phyloP scores from a whole-genome alignment of 1,140 invertebrate genomes.

The Drosophila parvula region DNA sequence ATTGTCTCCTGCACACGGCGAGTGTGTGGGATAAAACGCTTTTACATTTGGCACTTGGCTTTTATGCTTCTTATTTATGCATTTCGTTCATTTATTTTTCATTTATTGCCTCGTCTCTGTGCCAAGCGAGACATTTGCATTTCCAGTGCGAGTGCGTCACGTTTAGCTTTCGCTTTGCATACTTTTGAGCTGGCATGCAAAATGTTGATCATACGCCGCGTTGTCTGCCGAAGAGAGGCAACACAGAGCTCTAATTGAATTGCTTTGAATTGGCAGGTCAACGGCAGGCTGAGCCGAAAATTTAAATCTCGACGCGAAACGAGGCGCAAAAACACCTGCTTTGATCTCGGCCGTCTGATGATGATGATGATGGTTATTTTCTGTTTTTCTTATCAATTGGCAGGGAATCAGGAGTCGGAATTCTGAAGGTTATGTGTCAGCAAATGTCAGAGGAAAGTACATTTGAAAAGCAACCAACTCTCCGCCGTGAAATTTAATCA shows the following conservation, averaged over 20 bases:
- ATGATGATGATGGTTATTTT: slow-evolving; percentile 17
- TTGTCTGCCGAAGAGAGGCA: slow-evolving; percentile 11
- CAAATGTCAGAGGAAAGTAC: slow-evolving; percentile 65
- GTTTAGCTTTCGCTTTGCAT: slow-evolving; percentile 63
- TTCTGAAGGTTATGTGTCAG: slow-evolving; percentile 53
- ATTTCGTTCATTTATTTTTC: slow-evolving; percentile 71
- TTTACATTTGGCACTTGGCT: slow-evolving; percentile 68
- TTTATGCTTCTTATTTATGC: slow-evolving; percentile 75
- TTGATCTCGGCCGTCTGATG: slow-evolving; percentile 61
- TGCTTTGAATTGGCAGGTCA: slow-evolving; percentile 51
- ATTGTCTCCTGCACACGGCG: slow-evolving; percentile 55
- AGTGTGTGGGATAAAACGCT: slow-evolving; percentile 54
- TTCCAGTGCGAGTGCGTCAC: slow-evolving; percentile 51
- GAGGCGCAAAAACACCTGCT: slow-evolving; percentile 41
- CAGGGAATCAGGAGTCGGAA: slow-evolving; percentile 50
- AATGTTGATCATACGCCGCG: slow-evolving; percentile 55
- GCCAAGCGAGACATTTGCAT: slow-evolving; percentile 64
- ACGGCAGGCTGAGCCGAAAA: slow-evolving; percentile 20
- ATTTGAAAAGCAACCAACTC: slow-evolving; percentile 44
- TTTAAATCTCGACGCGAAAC: slow-evolving; percentile 45
- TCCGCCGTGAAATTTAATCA: slow-evolving; percentile 74
- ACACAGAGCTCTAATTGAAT: slow-evolving; percentile 67
- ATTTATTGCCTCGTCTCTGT: slow-evolving; percentile 46
- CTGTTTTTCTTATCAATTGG: slow-evolving; percentile 69
- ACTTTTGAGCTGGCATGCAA: slow-evolving; percentile 54